Evolutionary conservation across 2,797 vertebrate genomes (phyloP).

Genomic region (Crocodylus rhombifer): DNA sequence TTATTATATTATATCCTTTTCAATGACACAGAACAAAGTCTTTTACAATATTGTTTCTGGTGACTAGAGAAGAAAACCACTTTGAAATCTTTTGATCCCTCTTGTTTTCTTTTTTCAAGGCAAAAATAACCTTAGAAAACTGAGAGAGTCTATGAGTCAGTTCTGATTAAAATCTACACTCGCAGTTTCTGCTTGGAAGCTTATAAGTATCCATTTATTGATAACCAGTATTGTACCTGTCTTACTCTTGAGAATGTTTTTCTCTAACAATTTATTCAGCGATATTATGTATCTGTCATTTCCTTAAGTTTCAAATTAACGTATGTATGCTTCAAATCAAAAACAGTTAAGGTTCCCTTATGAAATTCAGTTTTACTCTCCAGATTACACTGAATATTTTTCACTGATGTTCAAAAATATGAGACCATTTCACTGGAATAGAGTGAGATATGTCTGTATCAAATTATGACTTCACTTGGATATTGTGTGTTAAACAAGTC

Average conservation of each 20-base stretch:
- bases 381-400: too few species aligned
- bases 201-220: neutral
- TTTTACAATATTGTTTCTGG: neutral
- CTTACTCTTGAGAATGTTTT: neutral
- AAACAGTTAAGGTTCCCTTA: too few species aligned
- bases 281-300: fast-evolving
- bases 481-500: too few species aligned
- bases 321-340: too few species aligned
- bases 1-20: constrained; percentile 4
- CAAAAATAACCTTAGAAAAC: neutral
- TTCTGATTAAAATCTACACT: neutral
- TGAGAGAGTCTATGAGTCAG: neutral
- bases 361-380: too few species aligned
- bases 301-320: too few species aligned
- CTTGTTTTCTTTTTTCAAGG: neutral
- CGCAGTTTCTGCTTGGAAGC: neutral
- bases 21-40: constrained; percentile 10
- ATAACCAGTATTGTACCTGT: neutral
- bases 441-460: too few species aligned
- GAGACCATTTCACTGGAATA: too few species aligned
- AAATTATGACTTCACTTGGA: too few species aligned
- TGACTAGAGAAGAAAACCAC: neutral
- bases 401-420: too few species aligned
- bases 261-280: neutral
- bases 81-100: neutral